A percentile compares a stretch with the other conserved stretches of the same genome.
Conservation (phyloP, 2,888 invertebrate genomes). For the Nowickia ferox region DNA sequence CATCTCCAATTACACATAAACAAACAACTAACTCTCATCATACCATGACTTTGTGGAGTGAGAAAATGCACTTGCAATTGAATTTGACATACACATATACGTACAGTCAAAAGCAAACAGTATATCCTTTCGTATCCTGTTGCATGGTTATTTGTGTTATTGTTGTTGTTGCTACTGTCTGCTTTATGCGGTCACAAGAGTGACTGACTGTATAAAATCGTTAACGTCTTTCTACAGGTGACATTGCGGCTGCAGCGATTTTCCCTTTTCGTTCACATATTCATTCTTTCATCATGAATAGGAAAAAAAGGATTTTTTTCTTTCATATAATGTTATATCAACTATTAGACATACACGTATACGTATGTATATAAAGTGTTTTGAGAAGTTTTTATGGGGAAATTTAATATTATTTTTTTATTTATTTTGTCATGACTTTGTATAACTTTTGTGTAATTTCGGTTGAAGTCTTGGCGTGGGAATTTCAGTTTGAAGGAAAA, state of each 20-base stretch:
- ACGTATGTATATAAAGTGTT: not conserved
- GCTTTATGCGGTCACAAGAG: constrained; percentile 12
- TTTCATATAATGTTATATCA: constrained; percentile 6
- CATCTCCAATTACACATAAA: constrained; percentile 60
- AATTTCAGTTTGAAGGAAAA: constrained; percentile 2
- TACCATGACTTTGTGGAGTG: not conserved
- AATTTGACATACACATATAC: not conserved
- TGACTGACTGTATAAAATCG: constrained; percentile 39
- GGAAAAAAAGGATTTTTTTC: constrained; percentile 57
- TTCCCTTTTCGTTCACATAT: not conserved
- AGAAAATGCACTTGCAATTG: constrained; percentile 36
- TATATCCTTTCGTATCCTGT: constrained; percentile 69
- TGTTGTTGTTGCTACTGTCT: constrained; percentile 46
- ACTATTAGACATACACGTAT: not conserved
- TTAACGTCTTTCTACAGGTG: constrained; percentile 57
- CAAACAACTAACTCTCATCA: not conserved
- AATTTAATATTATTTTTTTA: constrained; percentile 65
- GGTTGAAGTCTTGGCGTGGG: constrained; percentile 41
- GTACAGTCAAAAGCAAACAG: constrained; percentile 24
- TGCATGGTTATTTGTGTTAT: constrained; percentile 59
- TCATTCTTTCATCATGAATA: constrained; percentile 12
- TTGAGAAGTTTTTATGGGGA: constrained; percentile 46
- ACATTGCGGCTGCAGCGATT: constrained; percentile 57
- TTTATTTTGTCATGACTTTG: constrained; percentile 68
- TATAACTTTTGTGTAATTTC: constrained; percentile 69